These are phyloP conservation scores for Labia minor DNA, from an alignment of 2,888 invertebrate species.

Conservation along the genomic window DNA sequence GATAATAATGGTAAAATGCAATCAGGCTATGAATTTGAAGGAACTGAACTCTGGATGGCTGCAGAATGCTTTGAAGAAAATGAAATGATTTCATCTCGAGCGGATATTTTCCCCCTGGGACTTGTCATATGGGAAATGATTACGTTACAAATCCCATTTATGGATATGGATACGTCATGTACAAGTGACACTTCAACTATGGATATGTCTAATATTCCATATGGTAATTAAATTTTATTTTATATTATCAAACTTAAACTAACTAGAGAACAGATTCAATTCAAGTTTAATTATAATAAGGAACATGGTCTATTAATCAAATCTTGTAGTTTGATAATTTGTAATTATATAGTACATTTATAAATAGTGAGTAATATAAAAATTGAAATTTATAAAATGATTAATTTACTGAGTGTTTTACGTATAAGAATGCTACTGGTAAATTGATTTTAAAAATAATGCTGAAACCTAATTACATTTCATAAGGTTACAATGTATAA, in stretches of 20 bases:
- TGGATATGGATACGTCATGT: conserved; percentile 33
- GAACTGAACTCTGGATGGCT: conserved; percentile 68
- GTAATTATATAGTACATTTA: too few species aligned
- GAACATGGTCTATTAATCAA: too few species aligned
- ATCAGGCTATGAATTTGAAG: conserved; percentile 50
- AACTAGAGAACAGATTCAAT: not conserved
- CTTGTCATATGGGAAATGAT: conserved; percentile 74
- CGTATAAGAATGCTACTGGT: too few species aligned
- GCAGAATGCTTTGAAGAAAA: conserved; percentile 53
- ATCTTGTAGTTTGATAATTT: too few species aligned
- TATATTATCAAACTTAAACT: not conserved
- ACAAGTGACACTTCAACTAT: conserved; percentile 28
- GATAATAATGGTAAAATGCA: conserved; percentile 52
- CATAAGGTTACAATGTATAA: too few species aligned
- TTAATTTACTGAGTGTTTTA: too few species aligned
- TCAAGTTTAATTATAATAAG: too few species aligned
- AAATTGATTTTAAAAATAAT: too few species aligned
- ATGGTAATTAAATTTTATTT: conserved; percentile 2
- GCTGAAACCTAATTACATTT: too few species aligned
- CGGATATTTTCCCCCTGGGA: conserved; percentile 72
- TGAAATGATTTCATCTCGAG: conserved; percentile 48
- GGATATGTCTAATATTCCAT: conserved; percentile 28
- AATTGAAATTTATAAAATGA: too few species aligned
- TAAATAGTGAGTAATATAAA: too few species aligned
- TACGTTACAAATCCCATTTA: conserved; percentile 57